A percentile compares a stretch with the other conserved stretches of the same genome.
Conservation (phyloP, 2,888 invertebrate species). For the Heterodera filipjevi region DNA sequence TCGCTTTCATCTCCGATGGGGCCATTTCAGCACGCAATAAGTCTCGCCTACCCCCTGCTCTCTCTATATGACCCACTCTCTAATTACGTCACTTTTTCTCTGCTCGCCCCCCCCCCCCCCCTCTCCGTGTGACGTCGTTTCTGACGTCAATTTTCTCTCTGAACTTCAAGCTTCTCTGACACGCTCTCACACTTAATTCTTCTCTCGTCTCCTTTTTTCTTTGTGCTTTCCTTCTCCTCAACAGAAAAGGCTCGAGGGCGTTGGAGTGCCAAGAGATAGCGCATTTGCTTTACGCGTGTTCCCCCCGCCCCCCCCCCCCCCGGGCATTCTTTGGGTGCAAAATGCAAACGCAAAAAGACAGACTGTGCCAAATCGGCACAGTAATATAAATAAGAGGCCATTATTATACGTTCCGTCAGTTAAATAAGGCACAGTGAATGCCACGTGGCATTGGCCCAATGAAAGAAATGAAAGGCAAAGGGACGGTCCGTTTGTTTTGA, state of each 20-base stretch:
- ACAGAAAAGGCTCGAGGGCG: background rate
- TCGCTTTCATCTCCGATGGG: too few relatives aligned
- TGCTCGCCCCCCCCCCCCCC: background rate
- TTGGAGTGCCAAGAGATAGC: background rate
- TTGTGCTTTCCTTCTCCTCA: background rate
- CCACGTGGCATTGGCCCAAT: background rate
- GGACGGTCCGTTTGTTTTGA: slow-evolving; percentile 1
- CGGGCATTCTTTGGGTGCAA: background rate
- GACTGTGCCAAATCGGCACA: too few relatives aligned
- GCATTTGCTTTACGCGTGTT: background rate
- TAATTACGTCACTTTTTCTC: background rate
- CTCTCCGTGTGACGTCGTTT: background rate
- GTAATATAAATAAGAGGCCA: background rate
- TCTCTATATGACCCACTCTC: background rate
- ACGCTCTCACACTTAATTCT: background rate
- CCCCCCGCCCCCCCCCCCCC: background rate
- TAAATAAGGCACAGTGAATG: background rate
- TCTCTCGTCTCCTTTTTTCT: background rate
- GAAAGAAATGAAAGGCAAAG: background rate
- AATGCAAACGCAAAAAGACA: background rate
- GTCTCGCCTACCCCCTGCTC: background rate
- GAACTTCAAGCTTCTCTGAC: background rate
- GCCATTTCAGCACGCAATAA: background rate
- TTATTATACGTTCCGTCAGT: background rate
- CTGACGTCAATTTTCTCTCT: background rate